Evolutionary conservation across 2,888 invertebrate genomes (phyloP).

Genomic region (Pomacea canaliculata): DNA sequence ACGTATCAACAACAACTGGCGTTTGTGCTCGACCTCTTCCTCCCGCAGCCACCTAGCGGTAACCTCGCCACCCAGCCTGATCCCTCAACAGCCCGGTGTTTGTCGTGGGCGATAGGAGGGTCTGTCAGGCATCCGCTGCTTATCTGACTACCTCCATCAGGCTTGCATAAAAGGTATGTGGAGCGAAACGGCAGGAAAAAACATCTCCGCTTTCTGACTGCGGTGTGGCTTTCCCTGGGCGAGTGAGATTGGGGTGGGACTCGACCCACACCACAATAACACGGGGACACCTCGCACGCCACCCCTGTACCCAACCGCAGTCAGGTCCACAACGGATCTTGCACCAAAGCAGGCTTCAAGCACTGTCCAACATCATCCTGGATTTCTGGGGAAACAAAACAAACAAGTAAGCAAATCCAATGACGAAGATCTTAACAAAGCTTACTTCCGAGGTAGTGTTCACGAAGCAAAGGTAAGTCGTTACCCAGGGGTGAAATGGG

Average conservation of each 20-base stretch:
- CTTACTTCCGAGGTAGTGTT: too few relatives aligned
- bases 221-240: background rate
- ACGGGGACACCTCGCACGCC: too few relatives aligned
- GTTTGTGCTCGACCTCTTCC: background rate
- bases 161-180: slow-evolving; percentile 17
- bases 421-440: too few relatives aligned
- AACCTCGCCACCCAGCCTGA: background rate
- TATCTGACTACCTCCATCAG: slow-evolving; percentile 12
- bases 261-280: too few relatives aligned
- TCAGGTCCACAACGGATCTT: too few relatives aligned
- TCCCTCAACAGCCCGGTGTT: slow-evolving; percentile 18
- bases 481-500: background rate
- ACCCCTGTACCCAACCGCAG: too few relatives aligned
- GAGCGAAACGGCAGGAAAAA: background rate
- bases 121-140: background rate
- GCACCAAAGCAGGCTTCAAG: too few relatives aligned
- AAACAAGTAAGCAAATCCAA: too few relatives aligned
- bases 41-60: background rate
- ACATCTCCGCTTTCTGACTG: slow-evolving; percentile 5
- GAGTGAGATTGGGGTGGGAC: too few relatives aligned
- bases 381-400: too few relatives aligned
- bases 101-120: background rate
- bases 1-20: background rate
- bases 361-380: too few relatives aligned
- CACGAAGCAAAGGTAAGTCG: background rate